These are phyloP conservation scores for Drosophila neocordata DNA, from an alignment of 1,140 invertebrate species.

Conservation along the genomic window DNA sequence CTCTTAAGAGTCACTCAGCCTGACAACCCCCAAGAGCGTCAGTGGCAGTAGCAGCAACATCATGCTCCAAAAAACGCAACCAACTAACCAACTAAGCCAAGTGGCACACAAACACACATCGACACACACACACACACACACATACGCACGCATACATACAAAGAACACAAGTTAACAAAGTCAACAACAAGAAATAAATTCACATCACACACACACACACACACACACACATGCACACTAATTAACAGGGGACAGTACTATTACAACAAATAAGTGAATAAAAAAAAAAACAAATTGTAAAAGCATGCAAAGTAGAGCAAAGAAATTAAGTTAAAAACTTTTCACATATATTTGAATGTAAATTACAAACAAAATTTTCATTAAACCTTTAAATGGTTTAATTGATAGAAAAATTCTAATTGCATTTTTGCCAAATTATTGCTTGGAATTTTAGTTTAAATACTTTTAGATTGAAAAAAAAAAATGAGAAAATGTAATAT, in stretches of 20 bases:
- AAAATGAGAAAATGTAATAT: background rate
- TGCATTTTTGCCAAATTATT: slow-evolving; percentile 16
- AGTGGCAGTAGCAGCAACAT: slow-evolving; percentile 5
- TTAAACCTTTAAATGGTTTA: background rate
- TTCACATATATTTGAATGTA: too few species aligned
- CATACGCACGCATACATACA: background rate
- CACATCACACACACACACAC: slow-evolving; percentile 34
- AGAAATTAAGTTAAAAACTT: slow-evolving; percentile 10
- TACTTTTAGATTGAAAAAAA: slow-evolving; percentile 10
- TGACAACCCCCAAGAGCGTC: slow-evolving; percentile 11
- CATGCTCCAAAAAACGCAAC: slow-evolving; percentile 17
- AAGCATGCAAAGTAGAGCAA: slow-evolving; percentile 45
- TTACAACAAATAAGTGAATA: slow-evolving; percentile 1
- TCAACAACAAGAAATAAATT: slow-evolving; percentile 16
- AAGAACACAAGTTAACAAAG: slow-evolving; percentile 14
- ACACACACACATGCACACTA: background rate
- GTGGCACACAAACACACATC: slow-evolving; percentile 12
- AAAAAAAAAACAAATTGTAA: slow-evolving; percentile 45
- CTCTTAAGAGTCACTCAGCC: slow-evolving; percentile 17
- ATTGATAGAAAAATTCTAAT: background rate
- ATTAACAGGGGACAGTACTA: slow-evolving; percentile 3
- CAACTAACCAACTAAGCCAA: slow-evolving; percentile 15
- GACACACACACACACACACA: background rate
- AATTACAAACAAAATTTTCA: background rate
- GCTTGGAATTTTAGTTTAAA: background rate